Conservation (phyloP, 2,888 invertebrate species). For the Thymelicus acteon region DNA sequence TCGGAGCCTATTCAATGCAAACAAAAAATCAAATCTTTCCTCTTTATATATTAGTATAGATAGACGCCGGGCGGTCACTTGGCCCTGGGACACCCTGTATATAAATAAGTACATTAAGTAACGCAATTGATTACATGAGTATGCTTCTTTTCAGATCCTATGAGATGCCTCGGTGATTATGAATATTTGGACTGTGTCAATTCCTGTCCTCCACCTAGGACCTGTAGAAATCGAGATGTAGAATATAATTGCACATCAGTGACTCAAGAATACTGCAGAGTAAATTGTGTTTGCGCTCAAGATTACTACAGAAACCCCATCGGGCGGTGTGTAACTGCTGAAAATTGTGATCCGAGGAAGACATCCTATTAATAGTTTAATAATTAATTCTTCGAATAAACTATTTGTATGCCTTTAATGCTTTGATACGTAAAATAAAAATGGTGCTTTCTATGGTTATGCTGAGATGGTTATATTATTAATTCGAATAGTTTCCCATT, state of each 20-base stretch:
- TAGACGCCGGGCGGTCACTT: no score
- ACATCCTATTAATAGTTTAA: not conserved
- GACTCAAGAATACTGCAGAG: constrained; percentile 45
- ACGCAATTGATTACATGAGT: not conserved
- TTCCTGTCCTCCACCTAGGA: constrained; percentile 52
- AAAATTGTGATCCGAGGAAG: constrained; percentile 1
- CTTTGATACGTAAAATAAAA: not conserved
- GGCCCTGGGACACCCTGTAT: no score
- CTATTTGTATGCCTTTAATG: not conserved
- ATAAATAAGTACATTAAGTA: no score
- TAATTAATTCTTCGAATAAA: not conserved
- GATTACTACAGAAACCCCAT: constrained; percentile 51
- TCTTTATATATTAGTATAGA: no score
- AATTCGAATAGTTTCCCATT: no score
- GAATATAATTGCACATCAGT: constrained; percentile 43
- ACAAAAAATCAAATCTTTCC: no score
- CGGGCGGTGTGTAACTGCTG: not conserved
- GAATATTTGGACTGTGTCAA: constrained; percentile 48
- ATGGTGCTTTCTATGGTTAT: no score
- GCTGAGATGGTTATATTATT: no score
- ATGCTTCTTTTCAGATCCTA: constrained; percentile 41
- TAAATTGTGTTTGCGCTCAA: constrained; percentile 53
- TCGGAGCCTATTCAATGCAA: no score
- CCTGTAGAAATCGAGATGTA: constrained; percentile 51
- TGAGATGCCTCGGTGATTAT: constrained; percentile 45